Base-by-base conservation (phyloP, 1,140 invertebrate genomes). In the Eciton burchellii region DNA sequence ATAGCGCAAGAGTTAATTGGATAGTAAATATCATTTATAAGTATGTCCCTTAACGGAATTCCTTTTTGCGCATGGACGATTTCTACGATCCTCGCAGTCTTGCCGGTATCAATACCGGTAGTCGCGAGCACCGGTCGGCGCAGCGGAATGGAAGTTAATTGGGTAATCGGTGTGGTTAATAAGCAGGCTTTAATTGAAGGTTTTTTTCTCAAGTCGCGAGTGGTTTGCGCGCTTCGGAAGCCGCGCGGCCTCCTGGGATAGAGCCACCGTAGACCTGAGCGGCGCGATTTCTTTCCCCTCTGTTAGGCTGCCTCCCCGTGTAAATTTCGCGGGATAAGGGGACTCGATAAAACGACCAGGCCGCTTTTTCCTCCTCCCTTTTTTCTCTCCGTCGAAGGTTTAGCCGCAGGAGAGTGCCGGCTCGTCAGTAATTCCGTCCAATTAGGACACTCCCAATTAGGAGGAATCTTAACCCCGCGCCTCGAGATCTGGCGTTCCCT, bases 371-470 rank as follows among this genome's bases (percentile, higher is more conserved):
- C n/a, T 47, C 29, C 21, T 70, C 41, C 16, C 43, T 52, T 81
- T 60, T 71, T 49, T 54, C 35, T 41, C 65, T 54, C 45, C 71
- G 68, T 52, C 62, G 73, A 62, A 74, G 82, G 70, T 70, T 87
- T 81, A 87, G 86, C 85, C 86, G 74, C 82, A 85, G 81, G 82
- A 79, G 86, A 87, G 86, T 77, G 85, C 81, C 85, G 86, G 83
- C 87, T 88, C 76, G 85, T 76, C 84, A 72, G 82, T 85, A 88
- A 84, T 84, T 86, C 83, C 76, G 84, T 90, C 90, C 90, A 91
- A 91, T 91, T 91, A 91, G 90, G 83, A 89, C 82, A 84, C 81
- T 89, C 84, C 88, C 90, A 91, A 91, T 91, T 91, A 91, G 81
- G 84, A 91, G 81, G 84, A 90, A 84, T 62, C 76, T 83, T 84